A percentile compares a stretch with the other conserved stretches of the same genome.
These are phyloP conservation scores for Tribolium madens DNA, from an alignment of 1,140 invertebrate species.

Conservation along the genomic window DNA sequence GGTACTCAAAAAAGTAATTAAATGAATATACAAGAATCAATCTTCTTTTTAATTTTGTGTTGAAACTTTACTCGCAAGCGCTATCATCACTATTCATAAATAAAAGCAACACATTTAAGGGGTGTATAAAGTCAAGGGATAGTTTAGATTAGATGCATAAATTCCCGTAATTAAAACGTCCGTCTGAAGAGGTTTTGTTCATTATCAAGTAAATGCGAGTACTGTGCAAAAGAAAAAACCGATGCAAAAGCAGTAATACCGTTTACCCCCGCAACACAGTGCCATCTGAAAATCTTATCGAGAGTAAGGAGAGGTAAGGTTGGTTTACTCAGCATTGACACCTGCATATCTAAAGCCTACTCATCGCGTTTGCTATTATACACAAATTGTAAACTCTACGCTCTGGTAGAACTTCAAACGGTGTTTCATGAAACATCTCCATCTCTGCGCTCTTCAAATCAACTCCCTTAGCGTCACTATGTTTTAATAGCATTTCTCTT, in stretches of 20 bases:
- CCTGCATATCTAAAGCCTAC: conserved; percentile 33
- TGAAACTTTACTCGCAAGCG: neutral
- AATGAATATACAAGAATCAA: neutral
- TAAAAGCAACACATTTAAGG: conserved; percentile 48
- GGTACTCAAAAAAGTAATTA: conserved; percentile 9
- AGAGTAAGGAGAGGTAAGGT: neutral
- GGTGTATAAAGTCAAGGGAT: conserved; percentile 41
- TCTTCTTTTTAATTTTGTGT: neutral
- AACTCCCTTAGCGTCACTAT: conserved; percentile 13
- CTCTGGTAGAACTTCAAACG: conserved; percentile 39
- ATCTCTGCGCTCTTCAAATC: neutral
- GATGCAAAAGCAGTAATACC: conserved; percentile 11
- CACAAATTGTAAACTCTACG: conserved; percentile 48
- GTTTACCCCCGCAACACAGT: neutral
- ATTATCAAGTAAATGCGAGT: conserved; percentile 50
- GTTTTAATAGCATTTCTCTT: conserved; percentile 10
- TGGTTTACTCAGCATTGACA: conserved; percentile 49
- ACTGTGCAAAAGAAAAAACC: conserved; percentile 41
- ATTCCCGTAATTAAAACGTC: conserved; percentile 53
- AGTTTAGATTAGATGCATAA: conserved; percentile 54
- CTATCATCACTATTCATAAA: conserved; percentile 45
- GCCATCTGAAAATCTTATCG: conserved; percentile 24
- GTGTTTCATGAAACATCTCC: conserved; percentile 31
- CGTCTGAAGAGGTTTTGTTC: conserved; percentile 52
- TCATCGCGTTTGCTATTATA: conserved; percentile 45